Conservation (phyloP, 2,797 vertebrate genomes). For the Perdix hodgsoniae region DNA sequence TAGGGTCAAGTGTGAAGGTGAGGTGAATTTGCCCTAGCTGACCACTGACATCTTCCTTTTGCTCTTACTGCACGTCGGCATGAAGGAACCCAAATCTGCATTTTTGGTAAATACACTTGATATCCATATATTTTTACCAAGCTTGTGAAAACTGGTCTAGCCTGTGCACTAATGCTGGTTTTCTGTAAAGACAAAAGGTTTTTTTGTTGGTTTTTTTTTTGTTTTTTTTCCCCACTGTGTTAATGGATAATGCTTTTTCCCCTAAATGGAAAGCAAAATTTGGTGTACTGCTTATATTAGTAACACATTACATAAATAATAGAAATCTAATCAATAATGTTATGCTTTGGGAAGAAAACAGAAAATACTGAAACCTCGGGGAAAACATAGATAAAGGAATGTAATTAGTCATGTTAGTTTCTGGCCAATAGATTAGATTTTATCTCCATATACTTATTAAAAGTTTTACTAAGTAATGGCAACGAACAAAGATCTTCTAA, state of each 20-base stretch:
- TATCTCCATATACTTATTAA: background rate
- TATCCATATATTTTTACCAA: background rate
- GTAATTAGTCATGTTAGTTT: background rate
- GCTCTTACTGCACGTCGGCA: background rate
- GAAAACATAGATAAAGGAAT: background rate
- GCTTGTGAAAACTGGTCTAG: background rate
- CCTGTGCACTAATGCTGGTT: background rate
- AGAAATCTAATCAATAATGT: background rate
- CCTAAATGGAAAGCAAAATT: background rate
- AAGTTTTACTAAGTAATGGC: background rate
- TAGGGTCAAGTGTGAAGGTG: background rate
- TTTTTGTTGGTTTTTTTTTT: fast-evolving
- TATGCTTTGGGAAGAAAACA: background rate
- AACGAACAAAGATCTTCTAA: background rate
- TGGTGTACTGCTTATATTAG: background rate
- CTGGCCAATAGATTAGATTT: background rate
- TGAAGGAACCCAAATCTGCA: background rate
- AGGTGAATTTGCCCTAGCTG: background rate
- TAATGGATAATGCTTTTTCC: background rate
- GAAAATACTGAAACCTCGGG: background rate
- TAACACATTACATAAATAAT: background rate
- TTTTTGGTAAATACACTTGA: background rate
- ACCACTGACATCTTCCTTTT: background rate
- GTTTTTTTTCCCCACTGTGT: background rate
- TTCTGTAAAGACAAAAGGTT: background rate